Percentiles rank a stretch among this genome's conserved stretches.
Evolutionary conservation across 2,797 vertebrate species (phyloP).

Genomic region (Enoplosus armatus): DNA sequence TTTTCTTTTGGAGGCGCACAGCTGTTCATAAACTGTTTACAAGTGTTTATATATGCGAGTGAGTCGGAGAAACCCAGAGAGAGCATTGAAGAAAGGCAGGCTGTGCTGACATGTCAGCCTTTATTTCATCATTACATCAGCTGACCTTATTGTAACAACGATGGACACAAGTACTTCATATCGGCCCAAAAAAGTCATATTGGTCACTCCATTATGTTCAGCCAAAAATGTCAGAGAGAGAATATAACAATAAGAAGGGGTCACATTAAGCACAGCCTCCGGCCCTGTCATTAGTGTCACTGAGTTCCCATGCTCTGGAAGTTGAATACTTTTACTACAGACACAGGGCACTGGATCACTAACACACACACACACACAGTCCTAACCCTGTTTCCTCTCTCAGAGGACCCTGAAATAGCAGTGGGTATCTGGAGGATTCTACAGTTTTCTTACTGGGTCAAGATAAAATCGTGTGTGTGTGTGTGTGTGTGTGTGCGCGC

Average conservation of each 20-base stretch:
- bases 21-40: conserved; percentile 47
- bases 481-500: conserved; percentile 8
- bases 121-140: neutral
- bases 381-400: conserved; percentile 52
- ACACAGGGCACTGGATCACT: conserved; percentile 32
- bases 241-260: neutral
- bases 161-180: neutral
- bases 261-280: neutral
- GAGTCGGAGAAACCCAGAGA: conserved; percentile 16
- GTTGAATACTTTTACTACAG: conserved; percentile 29
- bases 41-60: conserved; percentile 10
- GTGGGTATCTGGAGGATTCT: conserved; percentile 58
- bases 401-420: conserved; percentile 57
- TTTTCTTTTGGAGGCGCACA: conserved; percentile 6
- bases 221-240: neutral
- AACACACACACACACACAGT: conserved; percentile 19
- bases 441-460: conserved; percentile 45
- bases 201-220: neutral
- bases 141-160: neutral
- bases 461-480: conserved; percentile 2
- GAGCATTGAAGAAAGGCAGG: neutral
- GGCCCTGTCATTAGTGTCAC: conserved; percentile 39
- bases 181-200: neutral
- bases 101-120: neutral
- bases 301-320: conserved; percentile 70